Conservation (phyloP, 1,140 invertebrate species). For the Varroa destructor region DNA sequence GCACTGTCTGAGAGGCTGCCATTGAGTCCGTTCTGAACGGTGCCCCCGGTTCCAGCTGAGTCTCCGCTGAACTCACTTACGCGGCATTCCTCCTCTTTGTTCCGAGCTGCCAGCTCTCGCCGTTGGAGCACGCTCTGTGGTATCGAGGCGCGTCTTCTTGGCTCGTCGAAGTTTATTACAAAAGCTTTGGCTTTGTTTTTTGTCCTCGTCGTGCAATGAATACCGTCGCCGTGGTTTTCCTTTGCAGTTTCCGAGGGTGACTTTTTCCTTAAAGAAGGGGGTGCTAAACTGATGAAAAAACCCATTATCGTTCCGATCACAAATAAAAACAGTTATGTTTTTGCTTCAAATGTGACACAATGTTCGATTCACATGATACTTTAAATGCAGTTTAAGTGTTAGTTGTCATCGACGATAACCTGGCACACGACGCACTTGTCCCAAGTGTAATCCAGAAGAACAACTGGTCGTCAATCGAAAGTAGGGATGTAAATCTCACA, state of each 20-base stretch:
- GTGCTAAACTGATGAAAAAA: slow-evolving; percentile 4
- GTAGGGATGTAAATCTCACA: no score
- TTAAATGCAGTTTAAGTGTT: no score
- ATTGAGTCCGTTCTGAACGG: background rate
- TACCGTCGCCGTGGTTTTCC: background rate
- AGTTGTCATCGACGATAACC: no score
- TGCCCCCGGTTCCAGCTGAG: background rate
- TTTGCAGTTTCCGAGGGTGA: background rate
- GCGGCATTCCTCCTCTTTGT: slow-evolving; percentile 20
- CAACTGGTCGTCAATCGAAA: no score
- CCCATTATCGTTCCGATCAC: background rate
- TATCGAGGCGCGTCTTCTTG: slow-evolving; percentile 18
- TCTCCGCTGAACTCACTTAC: slow-evolving; percentile 20
- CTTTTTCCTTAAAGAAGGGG: slow-evolving; percentile 8
- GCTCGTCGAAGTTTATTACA: slow-evolving; percentile 27
- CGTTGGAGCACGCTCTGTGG: slow-evolving; percentile 21
- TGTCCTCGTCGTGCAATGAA: no score
- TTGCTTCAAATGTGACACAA: no score
- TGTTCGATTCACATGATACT: no score
- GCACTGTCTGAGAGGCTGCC: slow-evolving; percentile 29
- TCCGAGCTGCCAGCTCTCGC: slow-evolving; percentile 1
- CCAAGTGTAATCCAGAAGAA: no score
- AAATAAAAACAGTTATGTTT: no score
- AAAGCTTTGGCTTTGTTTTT: slow-evolving; percentile 22
- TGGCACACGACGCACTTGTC: no score